A percentile compares a stretch with the other conserved stretches of the same genome.
These are phyloP conservation scores for Cyphomyrus discorhynchus DNA, from an alignment of 2,113 vertebrate genomes.

Conservation along the genomic window DNA sequence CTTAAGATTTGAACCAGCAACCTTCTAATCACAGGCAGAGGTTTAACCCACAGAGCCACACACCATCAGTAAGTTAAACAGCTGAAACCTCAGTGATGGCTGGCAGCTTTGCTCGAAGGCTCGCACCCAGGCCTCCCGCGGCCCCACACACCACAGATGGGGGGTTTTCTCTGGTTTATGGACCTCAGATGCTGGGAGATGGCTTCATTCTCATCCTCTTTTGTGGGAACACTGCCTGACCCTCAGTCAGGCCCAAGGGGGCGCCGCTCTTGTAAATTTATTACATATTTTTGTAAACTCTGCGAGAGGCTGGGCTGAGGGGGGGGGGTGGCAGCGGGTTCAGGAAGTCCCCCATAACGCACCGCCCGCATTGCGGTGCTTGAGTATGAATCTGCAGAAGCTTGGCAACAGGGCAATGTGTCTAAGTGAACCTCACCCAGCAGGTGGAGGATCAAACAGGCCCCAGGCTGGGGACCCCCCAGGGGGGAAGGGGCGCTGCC, in stretches of 20 bases:
- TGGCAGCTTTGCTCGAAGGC: not conserved
- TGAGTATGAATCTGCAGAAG: slow-evolving; percentile 63
- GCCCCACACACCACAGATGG: not conserved
- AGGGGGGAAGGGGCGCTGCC: slow-evolving; percentile 64
- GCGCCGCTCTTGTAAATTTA: not conserved
- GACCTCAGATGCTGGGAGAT: not conserved
- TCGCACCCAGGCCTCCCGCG: not conserved
- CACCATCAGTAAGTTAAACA: not conserved
- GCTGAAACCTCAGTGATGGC: not conserved
- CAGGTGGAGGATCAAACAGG: slow-evolving; percentile 90
- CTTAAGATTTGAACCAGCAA: not conserved
- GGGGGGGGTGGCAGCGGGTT: not conserved
- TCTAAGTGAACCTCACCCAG: slow-evolving; percentile 85
- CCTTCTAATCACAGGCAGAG: not conserved
- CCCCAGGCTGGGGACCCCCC: slow-evolving; percentile 76
- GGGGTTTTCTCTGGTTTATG: not conserved
- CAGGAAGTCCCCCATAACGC: not conserved
- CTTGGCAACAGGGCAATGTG: slow-evolving; percentile 65
- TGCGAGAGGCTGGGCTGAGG: not conserved
- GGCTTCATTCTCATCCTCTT: not conserved
- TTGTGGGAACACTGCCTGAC: not conserved
- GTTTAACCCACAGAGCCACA: not conserved
- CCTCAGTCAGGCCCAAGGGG: not conserved
- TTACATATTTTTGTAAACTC: not conserved
- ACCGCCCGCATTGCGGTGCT: not conserved